Conservation (phyloP, 2,888 invertebrate species). For the Horisme vitalbata region DNA sequence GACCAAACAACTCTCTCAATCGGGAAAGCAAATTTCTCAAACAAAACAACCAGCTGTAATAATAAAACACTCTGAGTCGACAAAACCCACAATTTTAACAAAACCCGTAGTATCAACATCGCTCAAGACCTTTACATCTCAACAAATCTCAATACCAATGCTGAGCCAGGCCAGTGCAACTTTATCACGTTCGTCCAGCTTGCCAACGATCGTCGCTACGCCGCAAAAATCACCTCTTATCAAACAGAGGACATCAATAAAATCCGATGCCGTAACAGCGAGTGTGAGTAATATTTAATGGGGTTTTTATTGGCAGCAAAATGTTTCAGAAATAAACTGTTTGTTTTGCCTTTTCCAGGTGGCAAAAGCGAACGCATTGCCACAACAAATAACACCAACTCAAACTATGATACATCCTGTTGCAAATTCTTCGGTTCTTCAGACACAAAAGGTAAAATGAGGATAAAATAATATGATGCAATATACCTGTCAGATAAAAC, state of each 20-base stretch:
- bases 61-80: conserved; percentile 22
- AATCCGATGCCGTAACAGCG: conserved; percentile 50
- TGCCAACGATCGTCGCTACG: conserved; percentile 55
- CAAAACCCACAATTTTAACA: conserved; percentile 17
- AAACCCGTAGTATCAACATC: conserved; percentile 17
- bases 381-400: conserved; percentile 36
- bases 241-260: conserved; percentile 62
- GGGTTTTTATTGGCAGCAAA: neutral
- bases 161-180: conserved; percentile 34
- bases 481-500: too few relatives aligned
- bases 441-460: conserved; percentile 52
- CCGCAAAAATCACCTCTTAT: conserved; percentile 63
- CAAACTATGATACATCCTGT: conserved; percentile 45
- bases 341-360: conserved; percentile 29
- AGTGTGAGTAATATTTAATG: conserved; percentile 40
- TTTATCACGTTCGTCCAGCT: conserved; percentile 42
- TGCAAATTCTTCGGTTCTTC: conserved; percentile 38
- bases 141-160: conserved; percentile 26
- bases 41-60: conserved; percentile 12
- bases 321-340: neutral
- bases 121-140: conserved; percentile 30
- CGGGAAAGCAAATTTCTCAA: conserved; percentile 2
- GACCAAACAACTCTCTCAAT: conserved; percentile 3
- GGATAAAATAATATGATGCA: too few relatives aligned
- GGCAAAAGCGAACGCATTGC: conserved; percentile 36